A percentile compares a stretch with the other conserved stretches of the same genome.
phyloP scores from a whole-genome alignment of 2,888 invertebrate genomes.

The Lycocerus yunnanus region DNA sequence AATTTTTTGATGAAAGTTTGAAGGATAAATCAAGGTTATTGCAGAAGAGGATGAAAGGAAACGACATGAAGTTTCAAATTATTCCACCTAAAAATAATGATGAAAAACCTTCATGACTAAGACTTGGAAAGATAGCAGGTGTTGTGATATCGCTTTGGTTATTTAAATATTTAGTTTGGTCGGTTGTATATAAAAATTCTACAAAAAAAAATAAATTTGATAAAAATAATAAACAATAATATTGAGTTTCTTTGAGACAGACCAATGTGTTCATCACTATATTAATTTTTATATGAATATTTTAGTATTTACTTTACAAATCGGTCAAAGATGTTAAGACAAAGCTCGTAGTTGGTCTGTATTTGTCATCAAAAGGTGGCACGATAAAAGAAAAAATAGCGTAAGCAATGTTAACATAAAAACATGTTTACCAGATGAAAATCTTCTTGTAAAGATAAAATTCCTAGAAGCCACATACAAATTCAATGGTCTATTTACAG shows the following conservation, averaged over 20 bases:
- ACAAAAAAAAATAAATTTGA: background rate
- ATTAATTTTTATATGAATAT: too few relatives aligned
- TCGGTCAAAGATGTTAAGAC: too few relatives aligned
- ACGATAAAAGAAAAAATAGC: too few relatives aligned
- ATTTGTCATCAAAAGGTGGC: too few relatives aligned
- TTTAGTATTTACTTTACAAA: too few relatives aligned
- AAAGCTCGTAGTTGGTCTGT: too few relatives aligned
- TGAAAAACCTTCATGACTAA: slow-evolving; percentile 36
- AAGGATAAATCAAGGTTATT: slow-evolving; percentile 61
- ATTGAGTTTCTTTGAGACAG: background rate
- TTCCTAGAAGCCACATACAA: too few relatives aligned
- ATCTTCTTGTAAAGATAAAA: too few relatives aligned
- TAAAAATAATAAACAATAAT: background rate
- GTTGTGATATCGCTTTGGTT: slow-evolving; percentile 4
- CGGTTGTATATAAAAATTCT: slow-evolving; percentile 3
- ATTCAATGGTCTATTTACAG: too few relatives aligned
- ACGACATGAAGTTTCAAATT: slow-evolving; percentile 66
- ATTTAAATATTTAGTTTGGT: slow-evolving; percentile 29
- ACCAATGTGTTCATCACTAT: too few relatives aligned
- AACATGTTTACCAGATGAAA: too few relatives aligned
- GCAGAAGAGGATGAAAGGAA: slow-evolving; percentile 67
- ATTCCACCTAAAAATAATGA: slow-evolving; percentile 55
- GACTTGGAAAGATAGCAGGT: slow-evolving; percentile 8
- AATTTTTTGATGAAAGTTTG: slow-evolving; percentile 60
- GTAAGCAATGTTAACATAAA: too few relatives aligned